Conservation (phyloP, 2,797 vertebrate genomes). For the Epinephelus awoara region DNA sequence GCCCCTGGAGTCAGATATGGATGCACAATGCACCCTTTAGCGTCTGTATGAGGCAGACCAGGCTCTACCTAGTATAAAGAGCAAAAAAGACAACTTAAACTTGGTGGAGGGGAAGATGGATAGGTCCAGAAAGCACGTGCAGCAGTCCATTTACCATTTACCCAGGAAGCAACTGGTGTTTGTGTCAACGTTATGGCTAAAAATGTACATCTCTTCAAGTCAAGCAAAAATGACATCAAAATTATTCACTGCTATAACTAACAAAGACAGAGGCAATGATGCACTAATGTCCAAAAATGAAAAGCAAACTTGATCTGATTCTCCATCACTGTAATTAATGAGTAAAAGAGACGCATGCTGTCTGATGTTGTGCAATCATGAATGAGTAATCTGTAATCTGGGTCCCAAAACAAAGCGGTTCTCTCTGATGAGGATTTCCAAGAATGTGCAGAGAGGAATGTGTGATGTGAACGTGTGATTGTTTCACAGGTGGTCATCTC, state of each 20-base stretch:
- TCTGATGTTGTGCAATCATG: slow-evolving; percentile 66
- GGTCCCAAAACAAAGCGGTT: slow-evolving; percentile 52
- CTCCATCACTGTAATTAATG: not conserved
- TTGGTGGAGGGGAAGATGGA: too few relatives aligned
- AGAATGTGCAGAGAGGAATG: slow-evolving; percentile 63
- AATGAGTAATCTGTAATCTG: slow-evolving; percentile 61
- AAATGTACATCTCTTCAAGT: not conserved
- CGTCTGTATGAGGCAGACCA: too few relatives aligned
- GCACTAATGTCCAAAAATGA: not conserved
- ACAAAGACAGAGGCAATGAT: not conserved
- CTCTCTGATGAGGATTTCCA: slow-evolving; percentile 49
- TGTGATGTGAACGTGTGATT: slow-evolving; percentile 20
- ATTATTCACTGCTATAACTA: not conserved
- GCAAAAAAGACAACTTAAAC: too few relatives aligned
- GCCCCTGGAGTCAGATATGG: too few relatives aligned
- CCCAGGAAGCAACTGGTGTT: too few relatives aligned
- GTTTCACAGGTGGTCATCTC: slow-evolving; percentile 43
- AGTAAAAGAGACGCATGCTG: not conserved
- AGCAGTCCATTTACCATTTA: too few relatives aligned
- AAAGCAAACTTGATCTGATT: not conserved
- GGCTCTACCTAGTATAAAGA: too few relatives aligned
- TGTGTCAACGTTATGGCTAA: too few relatives aligned
- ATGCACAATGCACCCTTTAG: too few relatives aligned
- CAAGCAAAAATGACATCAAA: not conserved
- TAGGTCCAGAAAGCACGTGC: too few relatives aligned